Evolutionary conservation across 2,797 vertebrate genomes (phyloP).

Genomic region (Naso thynnoides): DNA sequence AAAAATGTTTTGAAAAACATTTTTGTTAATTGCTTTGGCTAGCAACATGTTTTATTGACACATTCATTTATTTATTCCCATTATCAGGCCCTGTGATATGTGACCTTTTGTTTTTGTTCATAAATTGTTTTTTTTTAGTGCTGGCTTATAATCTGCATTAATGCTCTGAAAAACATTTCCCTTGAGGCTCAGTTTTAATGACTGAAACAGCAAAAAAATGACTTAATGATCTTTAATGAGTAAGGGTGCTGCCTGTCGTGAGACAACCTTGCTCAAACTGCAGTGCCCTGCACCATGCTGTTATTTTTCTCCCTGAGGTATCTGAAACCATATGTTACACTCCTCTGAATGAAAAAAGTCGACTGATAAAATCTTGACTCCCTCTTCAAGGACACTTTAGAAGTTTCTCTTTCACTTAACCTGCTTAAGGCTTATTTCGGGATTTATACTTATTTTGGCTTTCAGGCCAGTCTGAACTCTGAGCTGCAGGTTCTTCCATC

Average conservation of each 20-base stretch:
- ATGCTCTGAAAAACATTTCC: constrained; percentile 49
- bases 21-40: too few relatives aligned
- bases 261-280: constrained; percentile 43
- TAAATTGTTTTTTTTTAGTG: constrained; percentile 48
- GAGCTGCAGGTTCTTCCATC: not conserved
- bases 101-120: constrained; percentile 54
- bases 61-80: not conserved
- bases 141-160: constrained; percentile 57
- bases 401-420: constrained; percentile 5
- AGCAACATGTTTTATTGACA: not conserved
- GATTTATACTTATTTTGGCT: not conserved
- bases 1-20: too few relatives aligned
- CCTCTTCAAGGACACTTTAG: constrained; percentile 13
- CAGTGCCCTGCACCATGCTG: constrained; percentile 30
- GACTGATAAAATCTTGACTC: constrained; percentile 6
- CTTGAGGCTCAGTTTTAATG: constrained; percentile 66
- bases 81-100: constrained; percentile 18
- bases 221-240: constrained; percentile 69
- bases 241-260: constrained; percentile 46
- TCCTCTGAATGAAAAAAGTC: constrained; percentile 26
- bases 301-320: constrained; percentile 42
- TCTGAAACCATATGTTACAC: constrained; percentile 37
- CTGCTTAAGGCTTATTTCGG: not conserved
- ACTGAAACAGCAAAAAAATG: constrained; percentile 57
- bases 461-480: not conserved